Evolutionary conservation across 1,140 invertebrate genomes (phyloP).

Genomic region (Heliothis subflexa): DNA sequence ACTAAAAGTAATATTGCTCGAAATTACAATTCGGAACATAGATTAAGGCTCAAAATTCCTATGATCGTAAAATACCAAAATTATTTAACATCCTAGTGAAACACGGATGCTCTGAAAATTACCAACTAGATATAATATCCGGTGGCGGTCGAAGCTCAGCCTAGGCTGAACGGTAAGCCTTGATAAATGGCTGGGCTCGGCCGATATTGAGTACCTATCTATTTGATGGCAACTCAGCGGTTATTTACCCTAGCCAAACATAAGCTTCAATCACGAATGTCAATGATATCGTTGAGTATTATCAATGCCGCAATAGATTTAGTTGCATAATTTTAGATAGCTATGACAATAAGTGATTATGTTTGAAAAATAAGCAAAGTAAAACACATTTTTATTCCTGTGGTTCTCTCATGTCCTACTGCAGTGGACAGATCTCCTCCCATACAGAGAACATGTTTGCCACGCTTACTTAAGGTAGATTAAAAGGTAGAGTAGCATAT

Average conservation of each 20-base stretch:
- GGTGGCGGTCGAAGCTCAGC: background rate
- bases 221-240: background rate
- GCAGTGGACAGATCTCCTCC: too few species aligned
- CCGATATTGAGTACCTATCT: constrained; percentile 27
- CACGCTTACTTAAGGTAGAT: too few species aligned
- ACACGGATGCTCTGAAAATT: background rate
- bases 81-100: background rate
- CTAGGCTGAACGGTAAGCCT: constrained; percentile 33
- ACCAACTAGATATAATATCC: constrained; percentile 25
- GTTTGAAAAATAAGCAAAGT: too few species aligned
- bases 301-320: background rate
- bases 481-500: too few species aligned
- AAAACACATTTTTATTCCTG: too few species aligned
- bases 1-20: too few species aligned
- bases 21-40: too few species aligned
- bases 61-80: background rate
- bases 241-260: constrained; percentile 9
- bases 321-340: too few species aligned
- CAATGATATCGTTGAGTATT: background rate
- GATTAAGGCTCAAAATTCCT: too few species aligned
- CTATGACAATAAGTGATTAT: too few species aligned
- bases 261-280: constrained; percentile 15
- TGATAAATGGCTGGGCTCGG: constrained; percentile 16
- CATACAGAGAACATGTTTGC: too few species aligned
- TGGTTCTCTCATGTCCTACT: too few species aligned